phyloP scores from a whole-genome alignment of 64 coral and sea anemone species.

The Dendrophyllia cribrosa region DNA sequence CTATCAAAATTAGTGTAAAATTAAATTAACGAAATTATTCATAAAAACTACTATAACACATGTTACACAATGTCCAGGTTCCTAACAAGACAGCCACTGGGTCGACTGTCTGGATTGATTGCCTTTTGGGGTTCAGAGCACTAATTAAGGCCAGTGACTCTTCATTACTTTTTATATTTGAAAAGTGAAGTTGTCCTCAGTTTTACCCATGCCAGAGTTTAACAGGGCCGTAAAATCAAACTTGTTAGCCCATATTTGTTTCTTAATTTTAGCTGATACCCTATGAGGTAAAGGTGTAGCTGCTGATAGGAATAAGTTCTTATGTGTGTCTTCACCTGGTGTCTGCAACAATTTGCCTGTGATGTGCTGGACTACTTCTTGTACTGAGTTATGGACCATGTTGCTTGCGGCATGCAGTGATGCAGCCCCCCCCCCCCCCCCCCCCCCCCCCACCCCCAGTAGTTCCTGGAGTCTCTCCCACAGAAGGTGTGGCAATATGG shows the following conservation, averaged over 20 bases:
- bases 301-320: background rate
- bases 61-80: too few relatives aligned
- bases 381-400: too few relatives aligned
- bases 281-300: background rate
- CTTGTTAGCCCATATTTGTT: slow-evolving; percentile 8
- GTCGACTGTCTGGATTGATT: background rate
- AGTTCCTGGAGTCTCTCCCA: too few relatives aligned
- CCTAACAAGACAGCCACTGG: background rate
- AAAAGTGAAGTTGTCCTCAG: background rate
- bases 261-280: background rate
- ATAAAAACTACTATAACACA: too few relatives aligned
- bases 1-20: too few relatives aligned
- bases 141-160: background rate
- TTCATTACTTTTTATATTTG: background rate
- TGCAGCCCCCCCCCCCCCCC: too few relatives aligned
- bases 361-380: too few relatives aligned
- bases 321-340: background rate
- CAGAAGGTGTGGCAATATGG: too few relatives aligned
- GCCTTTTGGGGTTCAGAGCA: background rate
- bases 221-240: background rate
- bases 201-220: background rate
- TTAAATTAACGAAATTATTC: too few relatives aligned
- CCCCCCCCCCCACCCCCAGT: too few relatives aligned
- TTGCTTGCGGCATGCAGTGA: too few relatives aligned
- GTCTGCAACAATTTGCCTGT: too few relatives aligned